Base-by-base conservation (phyloP, 1,140 invertebrate genomes). In the Drosophila seguyi region DNA sequence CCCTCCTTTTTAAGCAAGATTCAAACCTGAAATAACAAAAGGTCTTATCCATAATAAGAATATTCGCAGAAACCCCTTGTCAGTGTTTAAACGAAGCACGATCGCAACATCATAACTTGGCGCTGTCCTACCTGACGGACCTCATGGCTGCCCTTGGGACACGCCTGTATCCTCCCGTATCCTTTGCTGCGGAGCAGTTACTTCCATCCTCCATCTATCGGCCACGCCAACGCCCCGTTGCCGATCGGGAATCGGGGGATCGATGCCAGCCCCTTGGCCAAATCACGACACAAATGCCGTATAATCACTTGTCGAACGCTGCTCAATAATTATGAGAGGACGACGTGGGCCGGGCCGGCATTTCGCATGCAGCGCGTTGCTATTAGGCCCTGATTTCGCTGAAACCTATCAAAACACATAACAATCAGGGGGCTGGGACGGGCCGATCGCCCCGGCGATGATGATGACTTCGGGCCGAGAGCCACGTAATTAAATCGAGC, bases 401-500 rank as follows among this genome's bases (percentile, higher is more conserved):
- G 84, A 87, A 87, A 87, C 85, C 84, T 90, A 87, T 87, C 84
- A 87, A 87, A 87, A 87, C 88, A 87, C 84, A 87, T 87, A 86
- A 83, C 79, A 82, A 86, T 87, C 84, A 56, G 79, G 56, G 75
- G 63, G 58, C 57, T 52, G 55, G 66, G 60, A 39, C 60, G 57
- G 42, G 36, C 31, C 27, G 61, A 62, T 73, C 45, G 59, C n/a
- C 39, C 72, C 14, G 56, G 47, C 59, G 58, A 88, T 83, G 80
- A 83, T 87, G 84, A 88, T 87, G 79, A 88, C 75, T 86, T 79
- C 47, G 79, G 83, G 74, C 81, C 79, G 62, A 77, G 55, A 55
- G 75, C 76, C 41, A 74, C 80, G 47, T 87, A 90, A 90, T 87
- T 87, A 90, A 88, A 84, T 88, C 84, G 72, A 87, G 76, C 80